Evolutionary conservation across 2,888 invertebrate species (phyloP).

Genomic region (Drosophila cracens): DNA sequence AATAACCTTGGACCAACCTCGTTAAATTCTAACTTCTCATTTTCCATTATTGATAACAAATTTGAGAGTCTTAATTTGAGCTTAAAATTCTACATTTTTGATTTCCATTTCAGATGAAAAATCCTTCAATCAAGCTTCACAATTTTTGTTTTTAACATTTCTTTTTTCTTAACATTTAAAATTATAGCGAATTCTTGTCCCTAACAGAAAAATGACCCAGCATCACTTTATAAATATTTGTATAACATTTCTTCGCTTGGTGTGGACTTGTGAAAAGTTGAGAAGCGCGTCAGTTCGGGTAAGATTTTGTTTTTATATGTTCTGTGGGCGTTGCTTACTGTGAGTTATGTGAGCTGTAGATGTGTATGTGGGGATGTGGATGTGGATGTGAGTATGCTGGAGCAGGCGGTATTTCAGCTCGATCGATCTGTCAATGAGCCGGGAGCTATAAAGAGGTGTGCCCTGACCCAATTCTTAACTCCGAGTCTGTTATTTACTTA

Average conservation of each 20-base stretch:
- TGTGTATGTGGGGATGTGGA: slow-evolving; percentile 21
- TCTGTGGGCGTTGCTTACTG: slow-evolving; percentile 67
- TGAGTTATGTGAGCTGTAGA: slow-evolving; percentile 56
- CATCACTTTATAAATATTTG: slow-evolving; percentile 33
- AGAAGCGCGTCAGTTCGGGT: slow-evolving; percentile 51
- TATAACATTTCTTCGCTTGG: slow-evolving; percentile 54
- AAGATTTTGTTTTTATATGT: slow-evolving; percentile 31
- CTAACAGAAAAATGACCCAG: slow-evolving; percentile 3
- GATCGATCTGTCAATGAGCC: slow-evolving; percentile 50
- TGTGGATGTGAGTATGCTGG: slow-evolving; percentile 18
- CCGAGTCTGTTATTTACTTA: slow-evolving; percentile 60
- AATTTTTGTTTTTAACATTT: not conserved
- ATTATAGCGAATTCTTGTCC: slow-evolving; percentile 30
- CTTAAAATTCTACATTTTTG: not conserved
- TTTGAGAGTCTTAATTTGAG: not conserved
- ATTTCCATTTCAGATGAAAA: not conserved
- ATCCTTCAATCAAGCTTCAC: not conserved
- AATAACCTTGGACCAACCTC: not conserved
- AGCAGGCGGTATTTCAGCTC: slow-evolving; percentile 29
- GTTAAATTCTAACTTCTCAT: not conserved
- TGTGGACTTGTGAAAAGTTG: slow-evolving; percentile 62
- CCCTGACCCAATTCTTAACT: slow-evolving; percentile 71
- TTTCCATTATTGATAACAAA: not conserved
- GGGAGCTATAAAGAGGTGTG: slow-evolving; percentile 70
- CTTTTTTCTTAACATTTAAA: not conserved